Evolutionary conservation across 2,797 vertebrate species (phyloP).

Genomic region (Rhynchotus rufescens): DNA sequence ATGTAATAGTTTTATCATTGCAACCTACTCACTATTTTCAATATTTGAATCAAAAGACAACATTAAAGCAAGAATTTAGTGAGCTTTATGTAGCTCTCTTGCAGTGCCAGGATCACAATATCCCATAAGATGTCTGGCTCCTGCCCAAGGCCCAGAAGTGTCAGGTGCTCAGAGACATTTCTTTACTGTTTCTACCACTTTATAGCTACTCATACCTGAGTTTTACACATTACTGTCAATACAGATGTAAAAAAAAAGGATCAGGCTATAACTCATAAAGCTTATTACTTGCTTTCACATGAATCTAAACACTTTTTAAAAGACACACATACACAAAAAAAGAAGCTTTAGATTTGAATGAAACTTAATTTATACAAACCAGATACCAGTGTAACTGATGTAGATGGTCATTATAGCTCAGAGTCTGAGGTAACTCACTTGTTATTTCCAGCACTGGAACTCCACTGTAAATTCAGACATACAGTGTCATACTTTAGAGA

Average conservation of each 20-base stretch:
- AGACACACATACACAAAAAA: not conserved
- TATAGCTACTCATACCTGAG: not conserved
- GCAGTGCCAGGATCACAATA: not conserved
- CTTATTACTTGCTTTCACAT: not conserved
- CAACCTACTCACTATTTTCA: constrained; percentile 11
- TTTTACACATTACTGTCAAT: not conserved
- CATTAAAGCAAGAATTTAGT: constrained; percentile 1
- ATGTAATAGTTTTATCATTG: not conserved
- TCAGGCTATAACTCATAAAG: not conserved
- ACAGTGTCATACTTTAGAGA: not conserved
- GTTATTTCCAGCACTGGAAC: not conserved
- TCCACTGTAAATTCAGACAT: not conserved
- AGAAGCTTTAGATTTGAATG: not conserved
- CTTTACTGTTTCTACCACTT: not conserved
- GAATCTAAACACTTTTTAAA: not conserved
- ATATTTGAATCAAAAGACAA: constrained; percentile 23
- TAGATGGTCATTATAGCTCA: not conserved
- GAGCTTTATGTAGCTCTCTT: not conserved
- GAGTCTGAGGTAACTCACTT: not conserved
- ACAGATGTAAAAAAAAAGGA: not conserved
- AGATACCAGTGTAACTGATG: not conserved
- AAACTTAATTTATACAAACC: not conserved
- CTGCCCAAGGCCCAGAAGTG: not conserved
- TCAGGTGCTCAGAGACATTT: not conserved
- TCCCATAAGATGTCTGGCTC: not conserved